Conservation (phyloP, 2,113 vertebrate species). For the Perca fluviatilis region DNA sequence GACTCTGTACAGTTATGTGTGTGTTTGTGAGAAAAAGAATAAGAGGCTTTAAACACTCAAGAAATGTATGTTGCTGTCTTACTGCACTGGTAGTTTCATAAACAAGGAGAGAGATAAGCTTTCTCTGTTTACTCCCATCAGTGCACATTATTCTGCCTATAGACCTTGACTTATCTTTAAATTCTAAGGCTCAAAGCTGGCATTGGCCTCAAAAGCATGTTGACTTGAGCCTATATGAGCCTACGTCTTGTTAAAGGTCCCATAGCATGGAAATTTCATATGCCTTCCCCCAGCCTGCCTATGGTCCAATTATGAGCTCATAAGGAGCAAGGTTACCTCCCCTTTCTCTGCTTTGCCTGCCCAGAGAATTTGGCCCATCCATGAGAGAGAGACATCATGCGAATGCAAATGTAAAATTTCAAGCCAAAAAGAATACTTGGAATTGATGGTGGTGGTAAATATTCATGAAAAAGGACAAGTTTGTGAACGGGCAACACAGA, state of each 20-base stretch:
- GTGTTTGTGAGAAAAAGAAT: constrained; percentile 1
- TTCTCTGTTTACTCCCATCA: constrained; percentile 2
- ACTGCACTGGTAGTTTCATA: background rate
- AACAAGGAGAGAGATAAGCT: constrained; percentile 2
- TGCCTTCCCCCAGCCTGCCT: no score
- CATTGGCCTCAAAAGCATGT: background rate
- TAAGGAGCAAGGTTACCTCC: no score
- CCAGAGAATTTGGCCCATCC: no score
- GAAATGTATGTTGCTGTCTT: constrained; percentile 3
- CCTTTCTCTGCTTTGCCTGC: no score
- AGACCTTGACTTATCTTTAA: background rate
- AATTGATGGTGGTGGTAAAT: no score
- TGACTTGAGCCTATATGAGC: background rate
- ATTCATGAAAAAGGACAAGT: no score
- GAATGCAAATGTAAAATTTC: no score
- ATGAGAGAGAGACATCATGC: no score
- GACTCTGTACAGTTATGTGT: background rate
- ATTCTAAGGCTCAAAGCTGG: background rate
- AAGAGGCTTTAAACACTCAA: constrained; percentile 19
- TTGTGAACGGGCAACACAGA: no score
- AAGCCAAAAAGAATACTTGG: no score
- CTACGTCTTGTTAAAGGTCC: background rate
- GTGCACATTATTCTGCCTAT: background rate
- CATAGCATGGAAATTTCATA: no score
- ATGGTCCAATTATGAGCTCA: no score